Conservation (phyloP, 2,797 vertebrate genomes). For the Argentina silus region DNA sequence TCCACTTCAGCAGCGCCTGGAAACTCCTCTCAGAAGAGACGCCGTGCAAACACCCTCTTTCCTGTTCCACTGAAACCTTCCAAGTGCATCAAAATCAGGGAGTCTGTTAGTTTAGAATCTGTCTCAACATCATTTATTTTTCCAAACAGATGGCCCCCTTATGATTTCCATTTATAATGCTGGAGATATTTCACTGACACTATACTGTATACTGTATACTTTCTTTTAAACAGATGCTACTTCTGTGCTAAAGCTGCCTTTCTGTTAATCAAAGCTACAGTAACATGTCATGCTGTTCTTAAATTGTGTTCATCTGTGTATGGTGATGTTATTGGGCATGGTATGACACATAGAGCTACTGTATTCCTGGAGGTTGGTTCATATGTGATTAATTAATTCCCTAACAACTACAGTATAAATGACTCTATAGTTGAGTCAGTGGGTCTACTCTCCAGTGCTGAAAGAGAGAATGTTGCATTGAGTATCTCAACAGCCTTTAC, state of each 20-base stretch:
- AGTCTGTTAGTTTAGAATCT: conserved; percentile 6
- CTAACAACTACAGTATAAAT: too few species aligned
- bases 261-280: neutral
- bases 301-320: neutral
- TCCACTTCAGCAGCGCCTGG: conserved; percentile 56
- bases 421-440: too few species aligned
- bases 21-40: conserved; percentile 53
- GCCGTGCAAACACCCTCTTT: conserved; percentile 48
- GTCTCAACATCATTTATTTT: conserved; percentile 16
- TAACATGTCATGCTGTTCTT: neutral
- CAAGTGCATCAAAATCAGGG: conserved; percentile 17
- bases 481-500: too few species aligned
- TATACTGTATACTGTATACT: neutral
- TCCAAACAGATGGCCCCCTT: conserved; percentile 7
- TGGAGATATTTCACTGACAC: conserved; percentile 12
- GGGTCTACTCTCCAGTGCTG: too few species aligned
- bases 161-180: conserved; percentile 25
- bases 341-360: neutral
- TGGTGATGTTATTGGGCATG: neutral
- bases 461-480: too few species aligned
- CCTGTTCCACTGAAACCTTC: conserved; percentile 32
- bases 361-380: too few species aligned
- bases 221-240: conserved; percentile 2
- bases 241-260: neutral
- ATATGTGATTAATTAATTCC: too few species aligned